These are phyloP conservation scores for Cistogaster globosa DNA, from an alignment of 2,888 invertebrate species.

Conservation along the genomic window DNA sequence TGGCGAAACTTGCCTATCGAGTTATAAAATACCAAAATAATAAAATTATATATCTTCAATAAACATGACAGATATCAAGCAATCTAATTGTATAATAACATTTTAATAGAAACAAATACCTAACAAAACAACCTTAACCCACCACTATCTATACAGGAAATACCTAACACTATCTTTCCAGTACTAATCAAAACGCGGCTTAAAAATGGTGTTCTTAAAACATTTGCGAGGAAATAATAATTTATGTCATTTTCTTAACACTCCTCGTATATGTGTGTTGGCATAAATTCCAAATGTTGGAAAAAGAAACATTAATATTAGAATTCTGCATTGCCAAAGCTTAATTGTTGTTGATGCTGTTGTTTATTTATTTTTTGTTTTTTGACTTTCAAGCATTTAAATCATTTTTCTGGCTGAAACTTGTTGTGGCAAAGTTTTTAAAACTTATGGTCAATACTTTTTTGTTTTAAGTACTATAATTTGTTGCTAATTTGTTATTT, in stretches of 20 bases:
- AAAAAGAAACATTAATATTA: background rate
- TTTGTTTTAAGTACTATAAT: conserved; percentile 62
- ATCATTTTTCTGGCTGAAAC: conserved; percentile 60
- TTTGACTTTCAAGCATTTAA: conserved; percentile 48
- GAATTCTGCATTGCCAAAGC: conserved; percentile 8
- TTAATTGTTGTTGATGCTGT: conserved; percentile 30
- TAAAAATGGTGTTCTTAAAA: no score
- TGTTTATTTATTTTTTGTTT: conserved; percentile 12
- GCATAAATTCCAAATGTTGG: conserved; percentile 24
- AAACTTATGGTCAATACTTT: conserved; percentile 62
- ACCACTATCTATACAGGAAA: no score
- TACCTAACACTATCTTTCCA: no score
- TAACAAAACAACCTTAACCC: no score
- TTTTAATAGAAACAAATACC: no score
- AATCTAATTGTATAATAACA: no score
- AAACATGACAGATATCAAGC: no score
- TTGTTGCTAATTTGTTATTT: conserved; percentile 67
- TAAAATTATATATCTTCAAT: no score
- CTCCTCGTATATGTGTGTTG: background rate
- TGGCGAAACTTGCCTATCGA: no score
- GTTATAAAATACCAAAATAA: no score
- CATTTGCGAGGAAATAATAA: no score
- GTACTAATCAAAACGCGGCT: no score
- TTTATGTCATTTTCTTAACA: background rate
- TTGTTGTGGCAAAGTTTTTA: conserved; percentile 60